Conservation (phyloP, 2,113 vertebrate genomes). For the Clarias batrachus region DNA sequence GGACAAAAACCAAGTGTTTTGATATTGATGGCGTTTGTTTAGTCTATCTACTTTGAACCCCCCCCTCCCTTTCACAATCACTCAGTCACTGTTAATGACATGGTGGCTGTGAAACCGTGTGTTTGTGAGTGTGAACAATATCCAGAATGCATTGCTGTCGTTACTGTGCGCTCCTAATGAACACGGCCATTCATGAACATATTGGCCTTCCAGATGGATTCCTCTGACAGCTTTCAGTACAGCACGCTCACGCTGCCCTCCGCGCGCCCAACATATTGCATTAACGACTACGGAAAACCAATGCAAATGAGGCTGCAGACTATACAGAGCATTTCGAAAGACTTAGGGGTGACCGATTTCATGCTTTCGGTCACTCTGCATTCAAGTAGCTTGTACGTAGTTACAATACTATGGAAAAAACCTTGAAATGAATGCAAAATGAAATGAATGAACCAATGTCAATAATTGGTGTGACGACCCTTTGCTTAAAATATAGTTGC, state of each 20-base stretch:
- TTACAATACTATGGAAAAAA: background rate
- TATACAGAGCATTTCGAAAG: background rate
- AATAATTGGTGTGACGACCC: too few species aligned
- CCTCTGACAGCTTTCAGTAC: conserved; percentile 25
- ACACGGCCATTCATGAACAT: background rate
- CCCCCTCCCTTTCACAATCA: background rate
- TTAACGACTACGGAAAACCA: background rate
- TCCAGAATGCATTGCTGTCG: conserved; percentile 5
- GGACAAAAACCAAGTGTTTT: background rate
- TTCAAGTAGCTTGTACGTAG: background rate
- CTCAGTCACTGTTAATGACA: background rate
- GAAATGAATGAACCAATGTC: too few species aligned
- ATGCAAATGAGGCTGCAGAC: conserved; percentile 18
- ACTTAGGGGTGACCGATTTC: background rate
- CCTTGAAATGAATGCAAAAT: too few species aligned
- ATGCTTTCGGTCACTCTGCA: background rate
- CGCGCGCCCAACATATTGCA: background rate
- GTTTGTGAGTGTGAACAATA: background rate
- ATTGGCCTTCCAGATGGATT: conserved; percentile 19
- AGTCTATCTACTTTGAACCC: background rate
- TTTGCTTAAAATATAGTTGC: too few species aligned
- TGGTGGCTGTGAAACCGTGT: background rate
- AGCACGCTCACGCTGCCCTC: background rate
- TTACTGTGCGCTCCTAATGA: conserved; percentile 6
- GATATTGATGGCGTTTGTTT: background rate